Percentiles rank a stretch among this genome's conserved stretches.
phyloP scores from a whole-genome alignment of 2,888 invertebrate genomes.

The Microplitis manilae region DNA sequence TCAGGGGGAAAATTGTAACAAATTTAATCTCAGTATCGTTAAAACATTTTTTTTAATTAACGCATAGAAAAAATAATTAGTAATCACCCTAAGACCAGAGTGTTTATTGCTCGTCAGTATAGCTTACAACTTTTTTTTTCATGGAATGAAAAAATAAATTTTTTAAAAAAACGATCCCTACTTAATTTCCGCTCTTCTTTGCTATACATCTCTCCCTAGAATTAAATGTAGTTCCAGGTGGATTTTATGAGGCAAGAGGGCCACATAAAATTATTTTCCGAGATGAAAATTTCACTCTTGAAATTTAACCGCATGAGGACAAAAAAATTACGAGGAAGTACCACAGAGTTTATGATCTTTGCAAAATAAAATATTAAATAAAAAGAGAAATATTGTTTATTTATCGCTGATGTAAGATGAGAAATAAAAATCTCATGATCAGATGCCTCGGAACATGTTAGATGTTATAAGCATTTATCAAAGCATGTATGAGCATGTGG shows the following conservation, averaged over 20 bases:
- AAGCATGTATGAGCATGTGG: background rate
- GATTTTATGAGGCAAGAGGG: slow-evolving; percentile 14
- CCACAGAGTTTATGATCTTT: slow-evolving; percentile 1
- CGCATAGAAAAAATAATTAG: too few relatives aligned
- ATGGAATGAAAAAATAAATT: slow-evolving; percentile 2
- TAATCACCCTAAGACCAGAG: too few relatives aligned
- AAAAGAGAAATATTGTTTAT: background rate
- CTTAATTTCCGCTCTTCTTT: background rate
- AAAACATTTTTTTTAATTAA: too few relatives aligned
- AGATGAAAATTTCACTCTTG: background rate
- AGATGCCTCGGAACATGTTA: background rate
- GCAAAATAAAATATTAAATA: background rate
- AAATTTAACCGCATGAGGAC: background rate
- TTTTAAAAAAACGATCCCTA: background rate
- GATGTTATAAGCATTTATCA: background rate
- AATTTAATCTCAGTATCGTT: too few relatives aligned
- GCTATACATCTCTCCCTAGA: background rate
- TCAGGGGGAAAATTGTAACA: too few relatives aligned
- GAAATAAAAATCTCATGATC: background rate
- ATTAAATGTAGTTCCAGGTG: background rate
- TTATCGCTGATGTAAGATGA: background rate
- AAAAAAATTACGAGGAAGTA: background rate
- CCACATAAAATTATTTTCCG: slow-evolving; percentile 16
- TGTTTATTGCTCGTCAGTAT: too few relatives aligned
- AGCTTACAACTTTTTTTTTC: too few relatives aligned